phyloP scores from a whole-genome alignment of 2,888 invertebrate genomes.

The Steinernema hermaphroditum region DNA sequence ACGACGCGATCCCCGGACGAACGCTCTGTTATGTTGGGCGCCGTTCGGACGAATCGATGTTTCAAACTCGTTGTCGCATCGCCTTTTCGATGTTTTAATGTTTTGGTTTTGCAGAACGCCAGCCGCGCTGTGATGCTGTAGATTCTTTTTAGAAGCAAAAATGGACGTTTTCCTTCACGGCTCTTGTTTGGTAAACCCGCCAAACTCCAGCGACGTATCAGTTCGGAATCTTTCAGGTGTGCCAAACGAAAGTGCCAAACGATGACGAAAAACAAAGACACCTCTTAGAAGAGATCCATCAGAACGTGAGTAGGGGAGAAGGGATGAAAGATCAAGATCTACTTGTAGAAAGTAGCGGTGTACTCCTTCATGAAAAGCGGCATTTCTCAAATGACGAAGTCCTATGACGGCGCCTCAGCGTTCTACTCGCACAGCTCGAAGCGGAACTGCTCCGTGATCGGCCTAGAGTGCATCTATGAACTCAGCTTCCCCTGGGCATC shows the following conservation, averaged over 20 bases:
- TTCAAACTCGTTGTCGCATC: neutral
- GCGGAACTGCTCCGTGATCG: constrained; percentile 28
- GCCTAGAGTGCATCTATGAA: constrained; percentile 40
- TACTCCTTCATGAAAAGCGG: constrained; percentile 35
- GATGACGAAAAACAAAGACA: constrained; percentile 34
- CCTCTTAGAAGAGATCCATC: constrained; percentile 32
- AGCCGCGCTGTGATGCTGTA: neutral
- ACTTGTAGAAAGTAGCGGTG: constrained; percentile 33
- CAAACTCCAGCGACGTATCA: neutral
- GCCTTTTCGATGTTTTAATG: neutral
- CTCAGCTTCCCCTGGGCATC: constrained; percentile 33
- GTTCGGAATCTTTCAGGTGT: constrained; percentile 32
- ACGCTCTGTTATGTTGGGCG: neutral
- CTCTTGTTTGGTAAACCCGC: neutral
- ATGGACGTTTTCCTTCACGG: constrained; percentile 25
- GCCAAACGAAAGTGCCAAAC: constrained; percentile 33
- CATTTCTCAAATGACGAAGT: constrained; percentile 30
- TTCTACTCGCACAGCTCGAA: constrained; percentile 31
- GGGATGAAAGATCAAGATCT: too few relatives aligned
- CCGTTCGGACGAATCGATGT: constrained; percentile 2
- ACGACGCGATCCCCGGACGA: neutral
- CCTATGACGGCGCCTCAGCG: constrained; percentile 22
- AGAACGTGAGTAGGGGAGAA: constrained; percentile 29
- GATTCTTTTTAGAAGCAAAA: neutral
- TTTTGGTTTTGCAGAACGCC: constrained; percentile 4